Conservation (phyloP, 2,888 invertebrate genomes). For the Yponomeuta plumbellus region DNA sequence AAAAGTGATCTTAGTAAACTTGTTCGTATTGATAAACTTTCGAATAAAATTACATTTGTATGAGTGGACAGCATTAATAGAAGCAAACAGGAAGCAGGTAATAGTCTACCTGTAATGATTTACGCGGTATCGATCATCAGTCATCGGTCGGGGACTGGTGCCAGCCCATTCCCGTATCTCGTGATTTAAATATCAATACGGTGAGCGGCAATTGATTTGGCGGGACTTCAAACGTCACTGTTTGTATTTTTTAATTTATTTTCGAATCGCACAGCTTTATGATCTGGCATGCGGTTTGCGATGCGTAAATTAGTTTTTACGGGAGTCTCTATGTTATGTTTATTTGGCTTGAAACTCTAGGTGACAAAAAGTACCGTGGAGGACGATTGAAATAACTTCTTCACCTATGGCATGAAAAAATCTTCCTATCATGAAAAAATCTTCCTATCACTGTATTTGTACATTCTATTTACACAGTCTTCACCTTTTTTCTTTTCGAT, state of each 20-base stretch:
- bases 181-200: slow-evolving; percentile 33
- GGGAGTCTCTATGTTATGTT: background rate
- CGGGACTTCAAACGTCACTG: slow-evolving; percentile 52
- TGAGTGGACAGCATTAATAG: background rate
- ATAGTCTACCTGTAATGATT: slow-evolving; percentile 18
- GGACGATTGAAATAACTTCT: background rate
- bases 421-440: background rate
- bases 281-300: background rate
- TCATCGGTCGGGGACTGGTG: slow-evolving; percentile 28
- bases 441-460: background rate
- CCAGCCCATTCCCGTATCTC: slow-evolving; percentile 34
- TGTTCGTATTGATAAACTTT: background rate
- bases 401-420: background rate
- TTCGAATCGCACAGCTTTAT: slow-evolving; percentile 27
- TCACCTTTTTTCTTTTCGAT: too few relatives aligned
- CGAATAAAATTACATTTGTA: background rate
- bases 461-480: background rate
- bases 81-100: background rate
- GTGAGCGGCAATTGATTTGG: slow-evolving; percentile 45
- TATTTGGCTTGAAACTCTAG: background rate
- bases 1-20: background rate
- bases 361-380: background rate
- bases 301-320: slow-evolving; percentile 3
- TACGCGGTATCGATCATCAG: slow-evolving; percentile 32
- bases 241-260: slow-evolving; percentile 41